Base-by-base conservation (phyloP, 1,140 invertebrate species). In the Akabosia matsudoensis region DNA sequence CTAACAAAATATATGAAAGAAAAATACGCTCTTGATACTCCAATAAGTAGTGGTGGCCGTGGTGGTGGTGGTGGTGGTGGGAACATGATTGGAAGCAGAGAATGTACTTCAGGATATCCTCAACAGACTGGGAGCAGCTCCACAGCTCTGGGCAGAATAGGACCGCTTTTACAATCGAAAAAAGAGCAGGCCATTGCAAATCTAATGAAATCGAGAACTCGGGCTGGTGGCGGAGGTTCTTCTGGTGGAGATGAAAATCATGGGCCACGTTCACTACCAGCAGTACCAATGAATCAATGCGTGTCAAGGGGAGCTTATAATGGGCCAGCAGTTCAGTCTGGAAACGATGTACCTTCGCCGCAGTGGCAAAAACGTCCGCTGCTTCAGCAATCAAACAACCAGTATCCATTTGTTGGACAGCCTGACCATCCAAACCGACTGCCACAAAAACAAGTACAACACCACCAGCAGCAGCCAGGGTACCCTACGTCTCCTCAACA, bases 1-100 rank as follows among this genome's bases (percentile, higher is more conserved):
- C 1, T 67, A 67, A 67, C 61, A 67, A 67, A 67, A 67, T 67
- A 67, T 67, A 67, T 67, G 28, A 67, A 67, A 22, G 61, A 67
- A 67, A 67, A 67, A 30, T 67, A 67, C 28, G 61, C 61, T 67
- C 61, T 67, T 31, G 61, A 31, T 67, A 22, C 31, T 67, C 31
- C 61, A 30, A 7, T 3, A 16, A 61, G 54, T 61, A 22, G 14
- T 22, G 54, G 54, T 61, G 54, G 54, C 24, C n/a, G n/a, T n/a
- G n/a, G n/a, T n/a, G n/a, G n/a, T 51, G 10, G 10, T 51, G n/a
- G 45, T 51, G 45, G 10, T 51, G 54, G 54, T 61, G 54, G 7
- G 16, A 61, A 61, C 22, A 24, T 24, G 26, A 61, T 61, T 24
- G 7, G 4, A 13, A 4, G 14, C 22, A 45, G 7, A 18, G 37